phyloP scores from a whole-genome alignment of 2,797 vertebrate species.

The Lagorchestes hirsutus region DNA sequence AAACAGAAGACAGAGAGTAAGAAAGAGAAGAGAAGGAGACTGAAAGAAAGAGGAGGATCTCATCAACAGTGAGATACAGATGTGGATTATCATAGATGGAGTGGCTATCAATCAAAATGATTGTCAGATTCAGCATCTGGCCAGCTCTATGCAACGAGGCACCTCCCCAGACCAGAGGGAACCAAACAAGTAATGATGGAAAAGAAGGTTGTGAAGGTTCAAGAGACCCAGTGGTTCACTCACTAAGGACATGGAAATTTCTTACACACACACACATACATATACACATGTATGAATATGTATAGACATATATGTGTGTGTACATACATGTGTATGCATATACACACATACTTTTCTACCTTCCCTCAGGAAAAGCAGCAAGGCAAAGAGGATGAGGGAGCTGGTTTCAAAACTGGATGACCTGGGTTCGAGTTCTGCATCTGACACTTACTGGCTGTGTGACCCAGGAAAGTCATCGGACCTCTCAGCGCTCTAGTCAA shows the following conservation, averaged over 20 bases:
- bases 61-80: not conserved
- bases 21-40: not conserved
- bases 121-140: not conserved
- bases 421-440: too few species aligned
- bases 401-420: too few species aligned
- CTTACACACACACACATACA: too few species aligned
- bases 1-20: not conserved
- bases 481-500: not conserved
- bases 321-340: too few species aligned
- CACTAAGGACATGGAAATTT: not conserved
- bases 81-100: not conserved
- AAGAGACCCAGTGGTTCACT: not conserved
- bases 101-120: not conserved
- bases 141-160: not conserved
- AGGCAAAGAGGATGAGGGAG: too few species aligned
- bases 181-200: not conserved
- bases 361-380: too few species aligned
- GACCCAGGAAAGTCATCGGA: not conserved
- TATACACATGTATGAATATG: too few species aligned
- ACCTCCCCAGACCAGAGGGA: not conserved
- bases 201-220: not conserved
- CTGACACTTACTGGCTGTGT: too few species aligned
- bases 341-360: too few species aligned
- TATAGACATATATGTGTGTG: too few species aligned
- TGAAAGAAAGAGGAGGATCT: not conserved